These are phyloP conservation scores for Argyresthia goedartella DNA, from an alignment of 2,888 invertebrate genomes.

Conservation along the genomic window DNA sequence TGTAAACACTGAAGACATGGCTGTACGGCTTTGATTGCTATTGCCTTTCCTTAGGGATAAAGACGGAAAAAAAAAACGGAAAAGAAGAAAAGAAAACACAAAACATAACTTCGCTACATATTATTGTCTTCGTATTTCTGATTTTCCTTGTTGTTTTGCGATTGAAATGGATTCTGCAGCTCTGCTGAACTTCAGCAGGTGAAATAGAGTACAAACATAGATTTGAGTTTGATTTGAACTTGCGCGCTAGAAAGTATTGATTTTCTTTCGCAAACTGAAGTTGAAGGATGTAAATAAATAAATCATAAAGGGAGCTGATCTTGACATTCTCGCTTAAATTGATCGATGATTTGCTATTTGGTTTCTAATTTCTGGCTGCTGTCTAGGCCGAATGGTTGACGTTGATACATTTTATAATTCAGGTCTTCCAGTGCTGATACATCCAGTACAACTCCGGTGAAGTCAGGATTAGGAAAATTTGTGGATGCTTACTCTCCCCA, in stretches of 20 bases:
- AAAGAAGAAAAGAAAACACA: neutral
- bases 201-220: conserved; percentile 11
- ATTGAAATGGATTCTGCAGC: conserved; percentile 32
- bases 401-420: conserved; percentile 14
- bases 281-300: conserved; percentile 65
- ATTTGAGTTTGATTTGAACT: conserved; percentile 47
- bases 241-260: conserved; percentile 65
- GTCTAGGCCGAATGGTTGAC: neutral
- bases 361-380: neutral
- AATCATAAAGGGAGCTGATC: conserved; percentile 47
- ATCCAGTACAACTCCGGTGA: conserved; percentile 40
- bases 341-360: neutral
- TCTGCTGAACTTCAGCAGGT: conserved; percentile 33
- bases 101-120: neutral
- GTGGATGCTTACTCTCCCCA: conserved; percentile 60
- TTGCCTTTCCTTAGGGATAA: too few relatives aligned
- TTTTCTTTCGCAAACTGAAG: conserved; percentile 63
- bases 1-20: too few relatives aligned
- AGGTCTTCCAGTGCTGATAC: conserved; percentile 29
- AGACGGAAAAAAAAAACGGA: too few relatives aligned
- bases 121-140: conserved; percentile 13
- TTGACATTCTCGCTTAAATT: conserved; percentile 27
- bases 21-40: too few relatives aligned
- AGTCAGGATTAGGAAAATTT: conserved; percentile 52
- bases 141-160: conserved; percentile 6